phyloP scores from a whole-genome alignment of 2,888 invertebrate genomes.

The Falcaria lacertinaria region DNA sequence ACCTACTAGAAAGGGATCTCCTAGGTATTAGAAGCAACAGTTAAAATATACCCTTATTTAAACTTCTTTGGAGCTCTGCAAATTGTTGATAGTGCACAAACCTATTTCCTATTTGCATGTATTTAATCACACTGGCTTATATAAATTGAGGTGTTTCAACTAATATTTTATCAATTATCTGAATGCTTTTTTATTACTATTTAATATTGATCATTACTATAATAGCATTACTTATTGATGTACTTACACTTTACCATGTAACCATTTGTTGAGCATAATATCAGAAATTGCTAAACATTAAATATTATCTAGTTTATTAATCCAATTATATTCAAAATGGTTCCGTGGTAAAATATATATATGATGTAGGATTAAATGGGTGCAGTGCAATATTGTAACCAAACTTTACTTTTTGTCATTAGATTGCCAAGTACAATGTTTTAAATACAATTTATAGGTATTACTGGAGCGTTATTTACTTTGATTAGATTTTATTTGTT shows the following conservation, averaged over 20 bases:
- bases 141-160: conserved; percentile 57
- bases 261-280: conserved; percentile 16
- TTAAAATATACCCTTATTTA: conserved; percentile 28
- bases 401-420: conserved; percentile 8
- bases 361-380: conserved; percentile 38
- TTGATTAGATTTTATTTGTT: too few species aligned
- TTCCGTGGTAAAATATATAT: conserved; percentile 38
- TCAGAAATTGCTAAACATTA: conserved; percentile 3
- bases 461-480: too few species aligned
- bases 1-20: conserved; percentile 20
- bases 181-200: conserved; percentile 54
- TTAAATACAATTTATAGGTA: too few species aligned
- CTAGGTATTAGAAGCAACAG: conserved; percentile 9
- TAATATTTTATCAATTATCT: conserved; percentile 50
- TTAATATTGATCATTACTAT: conserved; percentile 3
- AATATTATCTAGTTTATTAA: neutral
- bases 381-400: conserved; percentile 61
- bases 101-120: conserved; percentile 64
- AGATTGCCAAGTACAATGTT: conserved; percentile 29
- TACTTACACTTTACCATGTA: conserved; percentile 39
- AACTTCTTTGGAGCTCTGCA: conserved; percentile 51
- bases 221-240: conserved; percentile 27
- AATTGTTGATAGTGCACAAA: conserved; percentile 64
- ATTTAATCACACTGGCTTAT: conserved; percentile 65
- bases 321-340: conserved; percentile 30